Conservation (phyloP, 1,140 invertebrate genomes). For the Lepidurus arcticus region DNA sequence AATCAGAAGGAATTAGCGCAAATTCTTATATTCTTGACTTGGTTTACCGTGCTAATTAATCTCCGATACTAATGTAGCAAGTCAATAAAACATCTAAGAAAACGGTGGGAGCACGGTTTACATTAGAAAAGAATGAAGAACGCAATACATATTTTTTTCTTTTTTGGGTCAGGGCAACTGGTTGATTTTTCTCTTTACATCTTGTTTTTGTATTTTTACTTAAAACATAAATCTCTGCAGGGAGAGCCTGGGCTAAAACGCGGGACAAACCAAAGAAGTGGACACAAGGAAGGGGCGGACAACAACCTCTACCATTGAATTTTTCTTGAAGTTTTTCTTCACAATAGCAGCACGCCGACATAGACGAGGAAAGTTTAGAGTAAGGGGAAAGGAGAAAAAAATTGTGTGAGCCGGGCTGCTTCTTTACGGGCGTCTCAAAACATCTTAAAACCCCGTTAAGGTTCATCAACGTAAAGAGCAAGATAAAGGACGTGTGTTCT, state of each 20-base stretch:
- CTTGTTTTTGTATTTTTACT: conserved; percentile 17
- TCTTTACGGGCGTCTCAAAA: background rate
- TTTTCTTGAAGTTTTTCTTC: conserved; percentile 1
- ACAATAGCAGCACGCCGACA: conserved; percentile 4
- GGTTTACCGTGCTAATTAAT: background rate
- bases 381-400: background rate
- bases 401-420: background rate
- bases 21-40: background rate
- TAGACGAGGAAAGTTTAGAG: background rate
- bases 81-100: background rate
- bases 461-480: background rate
- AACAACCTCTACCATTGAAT: conserved; percentile 10
- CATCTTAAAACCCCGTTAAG: background rate
- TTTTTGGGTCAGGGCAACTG: background rate
- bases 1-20: conserved; percentile 3
- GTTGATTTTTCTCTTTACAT: conserved; percentile 16
- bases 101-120: too few relatives aligned
- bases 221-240: conserved; percentile 16
- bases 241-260: conserved; percentile 14
- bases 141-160: background rate
- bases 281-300: conserved; percentile 20
- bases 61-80: background rate
- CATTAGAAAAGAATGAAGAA: background rate
- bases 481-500: background rate
- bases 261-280: conserved; percentile 17